Percentiles rank a stretch among this genome's conserved stretches.
Conservation (phyloP, 2,888 invertebrate species). For the Troides oblongomaculatus region DNA sequence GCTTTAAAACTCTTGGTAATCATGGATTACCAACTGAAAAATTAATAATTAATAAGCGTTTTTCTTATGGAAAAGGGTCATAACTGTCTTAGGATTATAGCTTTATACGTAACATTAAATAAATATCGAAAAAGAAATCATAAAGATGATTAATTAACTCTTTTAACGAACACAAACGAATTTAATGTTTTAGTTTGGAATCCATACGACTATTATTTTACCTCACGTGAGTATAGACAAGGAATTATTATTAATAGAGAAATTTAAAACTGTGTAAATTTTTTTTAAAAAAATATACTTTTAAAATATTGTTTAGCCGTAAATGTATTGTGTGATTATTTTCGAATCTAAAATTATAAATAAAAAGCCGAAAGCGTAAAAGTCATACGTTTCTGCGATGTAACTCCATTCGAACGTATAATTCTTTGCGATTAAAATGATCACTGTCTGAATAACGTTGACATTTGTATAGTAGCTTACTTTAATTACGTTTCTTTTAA, state of each 20-base stretch:
- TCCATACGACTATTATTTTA: too few relatives aligned
- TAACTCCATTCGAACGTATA: background rate
- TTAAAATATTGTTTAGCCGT: background rate
- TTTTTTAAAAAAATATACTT: too few relatives aligned
- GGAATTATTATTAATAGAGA: too few relatives aligned
- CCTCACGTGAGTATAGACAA: too few relatives aligned
- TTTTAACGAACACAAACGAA: too few relatives aligned
- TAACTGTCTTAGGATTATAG: too few relatives aligned
- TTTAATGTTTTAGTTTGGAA: too few relatives aligned
- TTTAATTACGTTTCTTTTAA: background rate
- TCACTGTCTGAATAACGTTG: background rate
- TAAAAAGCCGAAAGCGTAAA: background rate
- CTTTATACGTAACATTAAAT: too few relatives aligned
- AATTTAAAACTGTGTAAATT: too few relatives aligned
- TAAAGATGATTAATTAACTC: too few relatives aligned
- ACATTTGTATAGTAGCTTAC: background rate
- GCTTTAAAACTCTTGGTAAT: background rate
- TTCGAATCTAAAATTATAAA: background rate
- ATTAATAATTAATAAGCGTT: background rate
- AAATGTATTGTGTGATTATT: background rate
- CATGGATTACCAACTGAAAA: background rate
- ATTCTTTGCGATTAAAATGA: slow-evolving; percentile 1
- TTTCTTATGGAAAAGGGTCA: too few relatives aligned
- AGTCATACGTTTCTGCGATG: background rate
- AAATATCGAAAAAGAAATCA: too few relatives aligned